Base-by-base conservation (phyloP, 2,888 invertebrate species). In the Microplitis manilae region DNA sequence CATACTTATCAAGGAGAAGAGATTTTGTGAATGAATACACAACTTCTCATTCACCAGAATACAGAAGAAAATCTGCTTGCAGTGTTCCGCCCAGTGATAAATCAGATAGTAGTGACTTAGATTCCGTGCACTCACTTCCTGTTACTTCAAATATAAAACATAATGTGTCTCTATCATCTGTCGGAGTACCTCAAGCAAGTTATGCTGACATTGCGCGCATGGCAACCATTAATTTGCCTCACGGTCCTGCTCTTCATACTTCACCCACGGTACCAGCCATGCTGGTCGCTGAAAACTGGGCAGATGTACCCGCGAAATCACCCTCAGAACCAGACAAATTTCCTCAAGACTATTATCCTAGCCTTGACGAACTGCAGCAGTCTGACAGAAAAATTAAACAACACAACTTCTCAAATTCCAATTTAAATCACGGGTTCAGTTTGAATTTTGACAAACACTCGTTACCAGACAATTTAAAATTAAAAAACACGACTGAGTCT, bases 41-140 rank as follows among this genome's bases (percentile, higher is more conserved):
- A 80, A 86, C 87, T 15, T 88, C 87, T 13, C 81, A 88, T 40
- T 88, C 90, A 60, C 87, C 89, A 1, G 90, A 91, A 70, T 85
- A 88, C 15, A 91, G 93, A 82, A 92, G 94, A 84, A 94, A 93
- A 90, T 94, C 94, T n/a, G 94, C 95, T 30, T 93, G 94, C 79
- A 94, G 94, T 73, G 93, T 94, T 91, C 96, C 96, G 75, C 95
- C 95, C 79, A 90, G 90, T 85, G 96, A 96, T 86, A 95, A 96
- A 90, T 95, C 95, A 80, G 96, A 95, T 89, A 96, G 96, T 84
- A 95, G 95, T 87, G 95, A 95, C 90, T 92, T 94, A 86, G 96
- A 96, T 87, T 96, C 96, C 15, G 95, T 96, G 82, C 96, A 96
- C 91, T 96, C 96, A 83, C 91, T 96, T 86, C 96, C 96, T 39